These are phyloP conservation scores for Eupithecia dodoneata DNA, from an alignment of 2,888 invertebrate species.

Conservation along the genomic window DNA sequence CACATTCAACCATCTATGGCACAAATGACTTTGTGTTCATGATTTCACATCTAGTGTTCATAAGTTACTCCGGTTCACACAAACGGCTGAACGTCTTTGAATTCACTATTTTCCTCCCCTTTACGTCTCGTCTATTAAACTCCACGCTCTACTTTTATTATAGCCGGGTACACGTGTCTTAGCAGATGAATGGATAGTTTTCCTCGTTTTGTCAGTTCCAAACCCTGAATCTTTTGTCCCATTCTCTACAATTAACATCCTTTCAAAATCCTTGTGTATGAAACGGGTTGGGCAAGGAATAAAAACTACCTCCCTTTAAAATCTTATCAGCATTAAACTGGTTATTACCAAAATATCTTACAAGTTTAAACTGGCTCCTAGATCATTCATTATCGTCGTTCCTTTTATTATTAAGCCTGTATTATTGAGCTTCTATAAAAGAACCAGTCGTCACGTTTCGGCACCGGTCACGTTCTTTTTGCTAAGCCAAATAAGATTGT, in stretches of 20 bases:
- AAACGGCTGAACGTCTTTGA: neutral
- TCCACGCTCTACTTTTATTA: neutral
- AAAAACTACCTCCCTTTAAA: neutral
- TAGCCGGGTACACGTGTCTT: conserved; percentile 8
- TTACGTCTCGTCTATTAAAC: neutral
- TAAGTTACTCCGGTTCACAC: neutral
- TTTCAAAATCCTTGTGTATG: neutral
- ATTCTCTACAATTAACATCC: neutral
- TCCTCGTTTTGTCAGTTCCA: conserved; percentile 1
- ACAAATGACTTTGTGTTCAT: neutral
- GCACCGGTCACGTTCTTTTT: conserved; percentile 63
- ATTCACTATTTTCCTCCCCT: neutral
- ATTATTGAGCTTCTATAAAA: conserved; percentile 1
- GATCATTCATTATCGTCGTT: conserved; percentile 7
- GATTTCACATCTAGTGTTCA: neutral
- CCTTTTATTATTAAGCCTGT: conserved; percentile 34
- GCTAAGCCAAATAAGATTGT: conserved; percentile 67
- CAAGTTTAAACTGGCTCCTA: conserved; percentile 16
- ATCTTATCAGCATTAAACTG: conserved; percentile 21
- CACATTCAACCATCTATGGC: neutral
- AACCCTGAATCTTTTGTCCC: neutral
- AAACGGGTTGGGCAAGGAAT: conserved; percentile 1
- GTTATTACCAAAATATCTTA: conserved; percentile 18
- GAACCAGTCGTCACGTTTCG: conserved; percentile 50
- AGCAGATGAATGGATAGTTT: conserved; percentile 7